Conservation (phyloP, 2,888 invertebrate genomes). For the Plemyria rubiginata region DNA sequence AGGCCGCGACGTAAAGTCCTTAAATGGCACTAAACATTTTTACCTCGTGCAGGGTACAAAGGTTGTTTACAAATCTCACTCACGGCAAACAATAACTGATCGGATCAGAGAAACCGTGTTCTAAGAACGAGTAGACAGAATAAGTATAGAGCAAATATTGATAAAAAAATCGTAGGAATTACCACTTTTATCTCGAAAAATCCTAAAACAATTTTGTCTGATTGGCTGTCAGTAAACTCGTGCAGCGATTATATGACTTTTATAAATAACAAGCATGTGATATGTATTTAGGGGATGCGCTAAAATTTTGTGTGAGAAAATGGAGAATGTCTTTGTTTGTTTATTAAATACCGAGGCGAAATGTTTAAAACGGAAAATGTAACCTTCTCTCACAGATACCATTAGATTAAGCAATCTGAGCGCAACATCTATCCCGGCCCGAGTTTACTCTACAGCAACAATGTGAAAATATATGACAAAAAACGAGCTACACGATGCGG, state of each 20-base stretch:
- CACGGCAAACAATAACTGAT: constrained; percentile 64
- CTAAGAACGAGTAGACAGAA: constrained; percentile 42
- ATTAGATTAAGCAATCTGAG: constrained; percentile 21
- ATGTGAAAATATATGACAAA: constrained; percentile 74
- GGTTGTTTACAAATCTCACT: constrained; percentile 68
- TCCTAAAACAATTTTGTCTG: constrained; percentile 1
- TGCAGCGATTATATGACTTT: neutral
- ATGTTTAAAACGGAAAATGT: neutral
- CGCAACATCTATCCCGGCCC: constrained; percentile 42
- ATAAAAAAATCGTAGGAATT: constrained; percentile 14
- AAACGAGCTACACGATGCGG: constrained; percentile 78
- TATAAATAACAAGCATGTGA: neutral
- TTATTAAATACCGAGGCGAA: constrained; percentile 2
- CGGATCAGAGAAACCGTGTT: constrained; percentile 57
- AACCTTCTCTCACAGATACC: constrained; percentile 9
- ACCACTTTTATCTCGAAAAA: constrained; percentile 5
- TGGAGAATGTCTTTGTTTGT: neutral
- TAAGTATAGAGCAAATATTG: constrained; percentile 30
- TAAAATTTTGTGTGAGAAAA: neutral
- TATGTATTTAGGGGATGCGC: neutral
- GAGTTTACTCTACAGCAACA: constrained; percentile 70
- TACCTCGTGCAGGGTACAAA: constrained; percentile 56
- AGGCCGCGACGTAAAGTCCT: constrained; percentile 43
- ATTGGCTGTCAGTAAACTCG: neutral
- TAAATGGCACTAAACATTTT: constrained; percentile 52